Percentiles rank a stretch among this genome's conserved stretches.
Evolutionary conservation across 1,140 invertebrate genomes (phyloP).

Genomic region (Conus ventricosus): DNA sequence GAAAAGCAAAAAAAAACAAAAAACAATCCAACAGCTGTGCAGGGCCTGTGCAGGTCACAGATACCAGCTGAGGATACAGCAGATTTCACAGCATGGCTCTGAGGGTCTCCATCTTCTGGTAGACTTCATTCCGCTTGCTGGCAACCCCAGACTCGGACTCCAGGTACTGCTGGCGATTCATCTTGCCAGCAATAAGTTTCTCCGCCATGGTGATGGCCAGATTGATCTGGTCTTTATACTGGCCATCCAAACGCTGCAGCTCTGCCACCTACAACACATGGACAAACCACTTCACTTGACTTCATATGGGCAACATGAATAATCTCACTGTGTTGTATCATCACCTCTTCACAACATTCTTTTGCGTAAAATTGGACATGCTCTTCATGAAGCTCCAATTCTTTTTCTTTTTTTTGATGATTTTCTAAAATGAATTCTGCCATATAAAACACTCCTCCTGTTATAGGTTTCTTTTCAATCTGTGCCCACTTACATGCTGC

Average conservation of each 20-base stretch:
- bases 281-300: not conserved
- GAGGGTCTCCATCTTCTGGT: slow-evolving; percentile 81
- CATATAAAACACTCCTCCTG: no score
- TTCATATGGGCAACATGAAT: not conserved
- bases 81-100: slow-evolving; percentile 52
- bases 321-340: no score
- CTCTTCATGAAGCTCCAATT: no score
- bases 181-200: slow-evolving; percentile 82
- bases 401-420: no score
- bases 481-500: no score
- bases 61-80: no score
- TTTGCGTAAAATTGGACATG: no score
- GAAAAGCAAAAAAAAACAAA: not conserved
- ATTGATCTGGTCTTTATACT: slow-evolving; percentile 72
- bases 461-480: no score
- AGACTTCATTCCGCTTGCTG: slow-evolving; percentile 82
- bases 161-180: slow-evolving; percentile 81
- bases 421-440: no score
- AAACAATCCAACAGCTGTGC: not conserved
- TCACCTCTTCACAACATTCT: no score
- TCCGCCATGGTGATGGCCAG: slow-evolving; percentile 76
- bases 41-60: no score
- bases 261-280: slow-evolving; percentile 77
- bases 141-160: slow-evolving; percentile 79
- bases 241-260: slow-evolving; percentile 80